These are phyloP conservation scores for Molorchus minor DNA, from an alignment of 2,888 invertebrate species.

Conservation along the genomic window DNA sequence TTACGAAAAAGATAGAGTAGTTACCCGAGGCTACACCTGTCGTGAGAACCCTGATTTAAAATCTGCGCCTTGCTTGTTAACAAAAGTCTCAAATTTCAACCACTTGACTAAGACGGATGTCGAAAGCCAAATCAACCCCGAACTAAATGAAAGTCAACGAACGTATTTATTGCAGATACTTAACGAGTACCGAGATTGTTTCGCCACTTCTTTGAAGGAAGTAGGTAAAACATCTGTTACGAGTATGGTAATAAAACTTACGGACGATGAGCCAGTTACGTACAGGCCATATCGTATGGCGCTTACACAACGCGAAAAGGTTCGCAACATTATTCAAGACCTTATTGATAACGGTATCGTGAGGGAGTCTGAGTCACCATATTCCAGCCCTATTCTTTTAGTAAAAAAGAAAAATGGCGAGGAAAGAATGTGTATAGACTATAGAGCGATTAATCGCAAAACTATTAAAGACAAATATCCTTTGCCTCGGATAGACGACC, in stretches of 20 bases:
- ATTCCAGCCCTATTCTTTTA: slow-evolving; percentile 32
- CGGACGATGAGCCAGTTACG: slow-evolving; percentile 26
- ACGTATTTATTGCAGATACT: slow-evolving; percentile 16
- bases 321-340: slow-evolving; percentile 32
- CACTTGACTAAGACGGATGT: too few species aligned
- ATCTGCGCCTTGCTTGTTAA: slow-evolving; percentile 8
- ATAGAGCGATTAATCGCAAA: slow-evolving; percentile 39
- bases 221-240: slow-evolving; percentile 32
- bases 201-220: slow-evolving; percentile 3
- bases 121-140: slow-evolving; percentile 4
- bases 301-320: slow-evolving; percentile 18
- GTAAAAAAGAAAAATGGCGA: slow-evolving; percentile 33
- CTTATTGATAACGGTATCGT: slow-evolving; percentile 28
- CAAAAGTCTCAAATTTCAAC: too few species aligned
- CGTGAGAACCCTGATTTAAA: slow-evolving; percentile 14
- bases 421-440: slow-evolving; percentile 37
- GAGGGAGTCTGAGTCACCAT: slow-evolving; percentile 26
- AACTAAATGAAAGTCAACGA: slow-evolving; percentile 3
- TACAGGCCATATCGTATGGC: slow-evolving; percentile 30
- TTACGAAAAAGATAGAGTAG: slow-evolving; percentile 27
- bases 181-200: slow-evolving; percentile 32
- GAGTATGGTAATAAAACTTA: slow-evolving; percentile 29
- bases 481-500: slow-evolving; percentile 43
- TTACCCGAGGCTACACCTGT: slow-evolving; percentile 27
- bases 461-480: slow-evolving; percentile 46